These are phyloP conservation scores for Aphelenchoides besseyi DNA, from an alignment of 1,140 invertebrate genomes.

Conservation along the genomic window DNA sequence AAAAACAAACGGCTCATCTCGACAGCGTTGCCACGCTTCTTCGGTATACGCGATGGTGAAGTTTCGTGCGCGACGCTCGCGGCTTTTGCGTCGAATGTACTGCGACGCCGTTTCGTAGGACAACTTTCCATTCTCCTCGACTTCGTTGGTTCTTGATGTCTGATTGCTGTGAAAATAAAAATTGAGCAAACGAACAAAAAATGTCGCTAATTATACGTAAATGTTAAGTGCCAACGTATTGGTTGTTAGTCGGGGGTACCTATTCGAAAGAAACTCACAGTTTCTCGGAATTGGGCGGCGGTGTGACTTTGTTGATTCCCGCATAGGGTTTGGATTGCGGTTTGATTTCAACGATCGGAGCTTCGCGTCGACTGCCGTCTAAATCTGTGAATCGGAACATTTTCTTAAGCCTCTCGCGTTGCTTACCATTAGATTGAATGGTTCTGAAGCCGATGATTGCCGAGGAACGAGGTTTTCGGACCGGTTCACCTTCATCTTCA, in stretches of 20 bases:
- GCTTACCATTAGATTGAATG: conserved; percentile 35
- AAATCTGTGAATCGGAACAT: too few relatives aligned
- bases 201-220: not conserved
- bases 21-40: conserved; percentile 38
- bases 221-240: too few relatives aligned
- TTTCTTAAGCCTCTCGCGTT: too few relatives aligned
- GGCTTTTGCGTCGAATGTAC: conserved; percentile 60
- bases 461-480: conserved; percentile 45
- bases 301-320: conserved; percentile 23
- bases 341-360: conserved; percentile 46
- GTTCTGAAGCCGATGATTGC: conserved; percentile 51
- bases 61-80: conserved; percentile 56
- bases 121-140: conserved; percentile 9
- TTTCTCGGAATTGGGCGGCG: conserved; percentile 19
- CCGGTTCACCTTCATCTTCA: conserved; percentile 47
- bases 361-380: conserved; percentile 46
- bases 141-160: not conserved
- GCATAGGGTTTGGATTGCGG: conserved; percentile 34
- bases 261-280: conserved; percentile 11
- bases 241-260: not conserved
- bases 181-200: not conserved
- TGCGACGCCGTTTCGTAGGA: conserved; percentile 53
- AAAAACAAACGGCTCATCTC: conserved; percentile 19
- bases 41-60: conserved; percentile 55
- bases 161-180: not conserved